phyloP scores from a whole-genome alignment of 2,113 vertebrate genomes.

The Atherinomorus stipes region DNA sequence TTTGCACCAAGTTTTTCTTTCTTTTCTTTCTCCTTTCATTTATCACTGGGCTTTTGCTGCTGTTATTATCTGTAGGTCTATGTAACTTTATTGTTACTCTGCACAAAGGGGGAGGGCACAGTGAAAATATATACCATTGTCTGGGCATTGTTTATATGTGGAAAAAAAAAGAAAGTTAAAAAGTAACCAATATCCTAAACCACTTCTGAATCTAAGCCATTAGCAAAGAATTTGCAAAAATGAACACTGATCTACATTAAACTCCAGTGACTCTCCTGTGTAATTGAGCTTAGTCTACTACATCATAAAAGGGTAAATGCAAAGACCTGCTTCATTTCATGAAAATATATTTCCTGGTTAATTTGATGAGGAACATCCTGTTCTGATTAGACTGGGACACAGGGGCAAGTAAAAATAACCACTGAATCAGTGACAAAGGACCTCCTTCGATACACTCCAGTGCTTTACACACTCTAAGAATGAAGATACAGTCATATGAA shows the following conservation, averaged over 20 bases:
- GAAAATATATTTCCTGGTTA: slow-evolving; percentile 70
- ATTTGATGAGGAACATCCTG: slow-evolving; percentile 76
- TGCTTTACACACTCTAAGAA: slow-evolving; percentile 13
- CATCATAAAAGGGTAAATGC: slow-evolving; percentile 34
- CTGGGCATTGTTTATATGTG: too few relatives aligned
- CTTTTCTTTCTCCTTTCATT: too few relatives aligned
- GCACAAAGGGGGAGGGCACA: too few relatives aligned
- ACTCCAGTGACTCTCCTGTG: slow-evolving; percentile 24
- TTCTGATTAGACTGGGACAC: slow-evolving; percentile 79
- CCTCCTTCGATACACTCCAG: slow-evolving; percentile 67
- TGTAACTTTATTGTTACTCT: too few relatives aligned
- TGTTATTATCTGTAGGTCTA: too few relatives aligned
- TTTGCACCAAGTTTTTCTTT: too few relatives aligned
- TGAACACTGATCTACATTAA: slow-evolving; percentile 22
- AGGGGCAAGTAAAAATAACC: slow-evolving; percentile 78
- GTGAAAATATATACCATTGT: too few relatives aligned
- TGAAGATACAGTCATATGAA: slow-evolving; percentile 3
- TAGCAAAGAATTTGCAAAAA: slow-evolving; percentile 17
- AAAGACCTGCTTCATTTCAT: slow-evolving; percentile 50
- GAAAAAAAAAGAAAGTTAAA: not conserved
- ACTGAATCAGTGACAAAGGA: slow-evolving; percentile 75
- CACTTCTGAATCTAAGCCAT: slow-evolving; percentile 3
- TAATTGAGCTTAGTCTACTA: slow-evolving; percentile 37
- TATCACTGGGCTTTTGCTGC: too few relatives aligned
- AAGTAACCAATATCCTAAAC: slow-evolving; percentile 15